Evolutionary conservation across 2,797 vertebrate species (phyloP).

Genomic region (Epinephelus awoara): DNA sequence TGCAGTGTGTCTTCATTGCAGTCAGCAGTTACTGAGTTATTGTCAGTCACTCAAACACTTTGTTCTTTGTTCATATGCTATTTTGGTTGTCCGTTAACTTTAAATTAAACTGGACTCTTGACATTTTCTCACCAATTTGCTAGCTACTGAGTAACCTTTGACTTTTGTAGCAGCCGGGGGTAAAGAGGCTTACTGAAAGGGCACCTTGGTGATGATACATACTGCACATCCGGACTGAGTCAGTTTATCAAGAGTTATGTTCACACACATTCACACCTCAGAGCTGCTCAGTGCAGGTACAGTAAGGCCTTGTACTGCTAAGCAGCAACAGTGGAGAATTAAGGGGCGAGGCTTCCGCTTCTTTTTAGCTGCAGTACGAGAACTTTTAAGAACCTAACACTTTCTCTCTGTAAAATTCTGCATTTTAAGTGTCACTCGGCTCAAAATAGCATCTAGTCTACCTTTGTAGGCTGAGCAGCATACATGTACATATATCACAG

Average conservation of each 20-base stretch:
- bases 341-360: not conserved
- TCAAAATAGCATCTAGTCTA: slow-evolving; percentile 30
- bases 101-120: not conserved
- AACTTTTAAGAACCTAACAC: not conserved
- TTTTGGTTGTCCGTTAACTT: not conserved
- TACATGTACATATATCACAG: slow-evolving; percentile 1
- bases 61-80: not conserved
- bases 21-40: not conserved
- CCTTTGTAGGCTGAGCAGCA: not conserved
- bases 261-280: slow-evolving; percentile 13
- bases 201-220: slow-evolving; percentile 5
- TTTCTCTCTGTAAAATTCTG: not conserved
- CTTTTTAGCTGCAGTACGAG: not conserved
- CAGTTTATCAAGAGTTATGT: not conserved
- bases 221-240: not conserved
- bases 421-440: not conserved
- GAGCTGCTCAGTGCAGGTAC: not conserved
- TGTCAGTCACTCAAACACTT: not conserved
- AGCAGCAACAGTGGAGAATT: not conserved
- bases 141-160: slow-evolving; percentile 24
- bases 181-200: not conserved
- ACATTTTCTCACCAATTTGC: not conserved
- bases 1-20: not conserved
- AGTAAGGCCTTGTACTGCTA: not conserved
- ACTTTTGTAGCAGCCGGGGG: not conserved